phyloP scores from a whole-genome alignment of 2,113 vertebrate species.

The Scomber scombrus region DNA sequence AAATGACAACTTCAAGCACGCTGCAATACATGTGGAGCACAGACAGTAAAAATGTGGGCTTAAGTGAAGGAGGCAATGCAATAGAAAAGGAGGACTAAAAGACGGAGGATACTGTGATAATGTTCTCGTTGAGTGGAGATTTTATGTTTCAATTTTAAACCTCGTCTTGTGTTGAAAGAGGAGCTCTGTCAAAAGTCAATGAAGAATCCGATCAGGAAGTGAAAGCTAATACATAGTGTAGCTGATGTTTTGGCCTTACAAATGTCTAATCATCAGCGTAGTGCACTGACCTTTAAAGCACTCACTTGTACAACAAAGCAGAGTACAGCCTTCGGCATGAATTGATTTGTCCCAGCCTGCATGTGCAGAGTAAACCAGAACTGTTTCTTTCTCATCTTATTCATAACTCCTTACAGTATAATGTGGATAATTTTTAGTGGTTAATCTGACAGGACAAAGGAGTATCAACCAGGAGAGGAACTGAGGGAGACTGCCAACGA shows the following conservation, averaged over 20 bases:
- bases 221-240: not conserved
- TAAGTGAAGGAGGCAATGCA: not conserved
- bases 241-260: not conserved
- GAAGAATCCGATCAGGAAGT: not conserved
- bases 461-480: constrained; percentile 93
- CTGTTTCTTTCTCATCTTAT: not conserved
- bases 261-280: constrained; percentile 2
- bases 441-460: constrained; percentile 88
- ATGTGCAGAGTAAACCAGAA: not conserved
- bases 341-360: constrained; percentile 4
- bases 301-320: not conserved
- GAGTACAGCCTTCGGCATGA: constrained; percentile 5
- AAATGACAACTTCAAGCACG: not conserved
- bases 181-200: not conserved
- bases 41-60: not conserved
- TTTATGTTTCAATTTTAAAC: constrained; percentile 20
- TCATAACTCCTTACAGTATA: not conserved
- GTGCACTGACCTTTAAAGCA: constrained; percentile 14
- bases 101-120: constrained; percentile 17
- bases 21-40: constrained; percentile 3
- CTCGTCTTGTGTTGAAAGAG: not conserved
- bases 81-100: constrained; percentile 4
- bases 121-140: constrained; percentile 2
- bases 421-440: constrained; percentile 11
- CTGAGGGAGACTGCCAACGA: constrained; percentile 93